Evolutionary conservation across 2,797 vertebrate genomes (phyloP).

Genomic region (Chloroceryle amazona): DNA sequence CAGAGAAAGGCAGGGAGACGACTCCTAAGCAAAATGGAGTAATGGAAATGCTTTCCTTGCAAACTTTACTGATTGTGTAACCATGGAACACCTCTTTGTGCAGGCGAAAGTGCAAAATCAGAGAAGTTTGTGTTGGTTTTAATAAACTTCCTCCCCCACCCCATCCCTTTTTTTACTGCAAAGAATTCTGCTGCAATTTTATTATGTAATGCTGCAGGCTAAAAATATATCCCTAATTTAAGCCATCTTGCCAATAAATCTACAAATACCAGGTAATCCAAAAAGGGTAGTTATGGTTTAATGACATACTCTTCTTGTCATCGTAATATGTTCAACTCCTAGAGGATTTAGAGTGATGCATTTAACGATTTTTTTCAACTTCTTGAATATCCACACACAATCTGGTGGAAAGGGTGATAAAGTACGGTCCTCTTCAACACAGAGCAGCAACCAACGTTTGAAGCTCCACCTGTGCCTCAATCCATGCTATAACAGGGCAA

Average conservation of each 20-base stretch:
- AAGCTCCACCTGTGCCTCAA: background rate
- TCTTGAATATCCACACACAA: background rate
- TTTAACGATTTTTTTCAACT: constrained; percentile 19
- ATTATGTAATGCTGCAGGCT: constrained; percentile 53
- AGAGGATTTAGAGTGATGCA: constrained; percentile 33
- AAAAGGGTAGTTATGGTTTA: constrained; percentile 51
- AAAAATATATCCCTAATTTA: constrained; percentile 68
- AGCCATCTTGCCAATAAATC: constrained; percentile 62
- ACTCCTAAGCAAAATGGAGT: constrained; percentile 21
- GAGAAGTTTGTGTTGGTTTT: constrained; percentile 10
- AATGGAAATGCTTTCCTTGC: constrained; percentile 35
- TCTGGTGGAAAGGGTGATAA: background rate
- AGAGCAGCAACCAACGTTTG: background rate
- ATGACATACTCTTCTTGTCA: constrained; percentile 63
- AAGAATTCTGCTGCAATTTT: constrained; percentile 66
- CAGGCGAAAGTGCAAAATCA: background rate
- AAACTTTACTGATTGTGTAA: constrained; percentile 31
- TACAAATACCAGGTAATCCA: constrained; percentile 64
- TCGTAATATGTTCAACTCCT: constrained; percentile 53
- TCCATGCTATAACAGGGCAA: background rate
- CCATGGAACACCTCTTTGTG: background rate
- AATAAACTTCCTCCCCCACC: background rate
- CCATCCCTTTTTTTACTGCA: constrained; percentile 2
- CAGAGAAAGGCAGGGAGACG: constrained; percentile 32
- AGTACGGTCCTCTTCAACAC: background rate